Evolutionary conservation across 2,113 vertebrate species (phyloP).

Genomic region (Serinus canaria): DNA sequence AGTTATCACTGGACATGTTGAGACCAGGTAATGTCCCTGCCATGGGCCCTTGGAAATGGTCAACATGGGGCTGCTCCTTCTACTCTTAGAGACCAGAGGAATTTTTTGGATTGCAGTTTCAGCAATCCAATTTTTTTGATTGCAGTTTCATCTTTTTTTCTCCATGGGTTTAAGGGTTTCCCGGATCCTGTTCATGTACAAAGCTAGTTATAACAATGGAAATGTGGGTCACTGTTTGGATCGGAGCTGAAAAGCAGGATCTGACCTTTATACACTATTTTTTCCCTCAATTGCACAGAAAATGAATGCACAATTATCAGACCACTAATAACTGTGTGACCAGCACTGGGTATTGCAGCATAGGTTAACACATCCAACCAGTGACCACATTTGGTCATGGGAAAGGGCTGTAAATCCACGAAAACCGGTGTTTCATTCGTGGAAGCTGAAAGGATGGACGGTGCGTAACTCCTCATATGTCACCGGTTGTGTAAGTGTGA

Average conservation of each 20-base stretch:
- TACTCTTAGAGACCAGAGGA: not conserved
- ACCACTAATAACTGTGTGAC: not conserved
- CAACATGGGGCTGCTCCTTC: not conserved
- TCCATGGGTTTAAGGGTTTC: not conserved
- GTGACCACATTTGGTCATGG: not conserved
- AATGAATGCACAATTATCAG: not conserved
- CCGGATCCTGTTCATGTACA: not conserved
- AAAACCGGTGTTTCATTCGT: not conserved
- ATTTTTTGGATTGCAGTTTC: not conserved
- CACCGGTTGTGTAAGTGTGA: not conserved
- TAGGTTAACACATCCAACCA: not conserved
- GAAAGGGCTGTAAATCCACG: not conserved
- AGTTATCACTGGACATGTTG: rapidly evolving
- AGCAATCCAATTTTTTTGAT: not conserved
- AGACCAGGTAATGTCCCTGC: not conserved
- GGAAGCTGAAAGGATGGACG: not conserved
- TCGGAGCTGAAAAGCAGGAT: not conserved
- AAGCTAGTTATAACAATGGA: not conserved
- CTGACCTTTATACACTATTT: not conserved
- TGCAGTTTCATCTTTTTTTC: not conserved
- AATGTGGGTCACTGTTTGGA: not conserved
- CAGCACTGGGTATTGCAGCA: not conserved
- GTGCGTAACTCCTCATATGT: not conserved
- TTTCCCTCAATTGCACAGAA: not conserved
- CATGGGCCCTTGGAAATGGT: not conserved